phyloP scores from a whole-genome alignment of 1,140 invertebrate genomes.

The Vanessa atalanta region DNA sequence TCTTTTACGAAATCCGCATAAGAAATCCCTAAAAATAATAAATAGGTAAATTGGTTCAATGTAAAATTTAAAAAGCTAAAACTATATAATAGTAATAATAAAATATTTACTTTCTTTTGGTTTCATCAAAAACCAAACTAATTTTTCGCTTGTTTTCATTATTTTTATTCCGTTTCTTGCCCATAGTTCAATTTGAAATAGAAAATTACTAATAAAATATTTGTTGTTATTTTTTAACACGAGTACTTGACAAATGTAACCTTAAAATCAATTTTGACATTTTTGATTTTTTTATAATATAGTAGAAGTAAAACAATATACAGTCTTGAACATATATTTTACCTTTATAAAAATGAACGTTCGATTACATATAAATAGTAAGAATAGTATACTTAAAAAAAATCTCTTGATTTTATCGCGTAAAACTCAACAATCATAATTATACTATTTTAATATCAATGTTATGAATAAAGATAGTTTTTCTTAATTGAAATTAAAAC shows the following conservation, averaged over 20 bases:
- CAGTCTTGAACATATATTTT: too few species aligned
- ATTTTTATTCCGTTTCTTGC: conserved; percentile 66
- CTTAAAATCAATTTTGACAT: too few species aligned
- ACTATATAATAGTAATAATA: background rate
- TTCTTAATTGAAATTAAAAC: too few species aligned
- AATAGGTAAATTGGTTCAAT: background rate
- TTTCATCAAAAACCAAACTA: conserved; percentile 76
- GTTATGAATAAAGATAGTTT: too few species aligned
- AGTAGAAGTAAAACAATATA: too few species aligned
- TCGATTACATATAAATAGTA: too few species aligned
- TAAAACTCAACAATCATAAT: too few species aligned
- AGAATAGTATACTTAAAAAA: too few species aligned
- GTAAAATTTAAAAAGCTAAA: background rate
- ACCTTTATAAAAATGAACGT: too few species aligned
- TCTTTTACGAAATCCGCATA: conserved; percentile 88
- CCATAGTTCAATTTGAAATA: conserved; percentile 47
- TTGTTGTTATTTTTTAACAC: background rate
- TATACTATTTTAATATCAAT: too few species aligned
- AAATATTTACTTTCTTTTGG: conserved; percentile 69
- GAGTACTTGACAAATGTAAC: background rate
- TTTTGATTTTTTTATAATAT: too few species aligned
- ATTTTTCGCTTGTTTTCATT: conserved; percentile 69
- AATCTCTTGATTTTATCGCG: too few species aligned
- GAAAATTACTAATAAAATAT: background rate
- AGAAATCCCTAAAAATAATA: conserved; percentile 82